Conservation (phyloP, 92 coral and sea anemone species). For the Muricea muricata region DNA sequence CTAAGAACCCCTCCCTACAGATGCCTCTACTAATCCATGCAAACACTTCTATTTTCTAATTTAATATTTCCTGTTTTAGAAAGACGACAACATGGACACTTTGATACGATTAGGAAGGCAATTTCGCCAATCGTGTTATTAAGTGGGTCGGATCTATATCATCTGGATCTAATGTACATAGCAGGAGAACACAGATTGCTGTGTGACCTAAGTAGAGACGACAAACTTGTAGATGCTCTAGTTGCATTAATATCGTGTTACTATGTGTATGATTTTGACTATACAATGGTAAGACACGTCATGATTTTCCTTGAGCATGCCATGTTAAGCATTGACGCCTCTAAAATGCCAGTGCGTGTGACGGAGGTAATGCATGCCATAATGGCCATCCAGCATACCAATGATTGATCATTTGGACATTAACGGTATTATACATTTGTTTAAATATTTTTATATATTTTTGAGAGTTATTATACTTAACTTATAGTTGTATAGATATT, state of each 20-base stretch:
- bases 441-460: neutral
- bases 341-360: conserved; percentile 44
- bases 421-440: neutral
- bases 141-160: conserved; percentile 14
- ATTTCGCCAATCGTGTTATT: conserved; percentile 32
- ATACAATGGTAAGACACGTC: conserved; percentile 27
- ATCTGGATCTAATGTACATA: conserved; percentile 26
- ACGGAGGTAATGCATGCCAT: conserved; percentile 21
- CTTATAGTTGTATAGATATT: neutral
- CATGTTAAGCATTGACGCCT: conserved; percentile 20
- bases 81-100: conserved; percentile 16
- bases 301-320: conserved; percentile 41
- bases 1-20: neutral
- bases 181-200: conserved; percentile 35
- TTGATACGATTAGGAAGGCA: conserved; percentile 18
- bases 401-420: neutral
- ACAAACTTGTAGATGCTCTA: conserved; percentile 39
- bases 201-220: conserved; percentile 41
- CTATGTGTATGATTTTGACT: conserved; percentile 48
- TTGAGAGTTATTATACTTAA: neutral
- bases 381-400: conserved; percentile 1
- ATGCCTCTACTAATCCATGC: neutral
- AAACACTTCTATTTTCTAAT: neutral
- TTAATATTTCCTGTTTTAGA: conserved; percentile 1
- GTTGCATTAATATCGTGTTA: conserved; percentile 37